These are phyloP conservation scores for Protobothrops mucrosquamatus DNA, from an alignment of 2,113 vertebrate species.

Conservation along the genomic window DNA sequence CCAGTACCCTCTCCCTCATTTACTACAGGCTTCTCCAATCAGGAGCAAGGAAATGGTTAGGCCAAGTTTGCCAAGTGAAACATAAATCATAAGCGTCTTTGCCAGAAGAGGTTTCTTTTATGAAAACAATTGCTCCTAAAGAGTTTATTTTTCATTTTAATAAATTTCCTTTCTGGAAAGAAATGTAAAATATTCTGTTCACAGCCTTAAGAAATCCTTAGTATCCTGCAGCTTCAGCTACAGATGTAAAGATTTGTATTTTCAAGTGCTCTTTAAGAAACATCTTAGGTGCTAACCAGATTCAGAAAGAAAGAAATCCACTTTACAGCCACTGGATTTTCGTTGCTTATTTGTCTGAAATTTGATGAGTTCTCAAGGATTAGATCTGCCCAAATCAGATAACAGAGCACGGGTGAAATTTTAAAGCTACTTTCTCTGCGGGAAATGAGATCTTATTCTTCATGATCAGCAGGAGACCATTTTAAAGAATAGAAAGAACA, in stretches of 20 bases:
- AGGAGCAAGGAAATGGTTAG: slow-evolving; percentile 59
- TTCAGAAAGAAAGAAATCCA: slow-evolving; percentile 13
- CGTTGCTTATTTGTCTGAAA: slow-evolving; percentile 39
- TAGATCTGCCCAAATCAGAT: slow-evolving; percentile 6
- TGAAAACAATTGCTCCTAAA: slow-evolving; percentile 68
- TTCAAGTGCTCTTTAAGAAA: slow-evolving; percentile 44
- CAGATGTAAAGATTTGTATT: slow-evolving; percentile 60
- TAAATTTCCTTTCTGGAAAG: slow-evolving; percentile 58
- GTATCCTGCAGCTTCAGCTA: slow-evolving; percentile 57
- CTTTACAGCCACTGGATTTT: slow-evolving; percentile 33
- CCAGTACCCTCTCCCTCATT: slow-evolving; percentile 49
- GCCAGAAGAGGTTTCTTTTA: slow-evolving; percentile 68
- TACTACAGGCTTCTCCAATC: slow-evolving; percentile 55
- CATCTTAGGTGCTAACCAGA: slow-evolving; percentile 16
- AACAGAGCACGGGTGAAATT: slow-evolving; percentile 1
- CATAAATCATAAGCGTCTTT: slow-evolving; percentile 65
- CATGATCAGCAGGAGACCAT: background rate
- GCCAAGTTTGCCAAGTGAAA: slow-evolving; percentile 64
- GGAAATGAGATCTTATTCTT: background rate
- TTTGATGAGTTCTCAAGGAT: slow-evolving; percentile 14
- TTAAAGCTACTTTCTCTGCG: slow-evolving; percentile 16
- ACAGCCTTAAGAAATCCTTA: slow-evolving; percentile 48
- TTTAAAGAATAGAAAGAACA: background rate
- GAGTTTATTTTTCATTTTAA: slow-evolving; percentile 61
- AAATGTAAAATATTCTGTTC: slow-evolving; percentile 58